Evolutionary conservation across 2,113 vertebrate genomes (phyloP), one percentile per base, ranked within the genome.

Genomic region (Sylvietta virens): DNA sequence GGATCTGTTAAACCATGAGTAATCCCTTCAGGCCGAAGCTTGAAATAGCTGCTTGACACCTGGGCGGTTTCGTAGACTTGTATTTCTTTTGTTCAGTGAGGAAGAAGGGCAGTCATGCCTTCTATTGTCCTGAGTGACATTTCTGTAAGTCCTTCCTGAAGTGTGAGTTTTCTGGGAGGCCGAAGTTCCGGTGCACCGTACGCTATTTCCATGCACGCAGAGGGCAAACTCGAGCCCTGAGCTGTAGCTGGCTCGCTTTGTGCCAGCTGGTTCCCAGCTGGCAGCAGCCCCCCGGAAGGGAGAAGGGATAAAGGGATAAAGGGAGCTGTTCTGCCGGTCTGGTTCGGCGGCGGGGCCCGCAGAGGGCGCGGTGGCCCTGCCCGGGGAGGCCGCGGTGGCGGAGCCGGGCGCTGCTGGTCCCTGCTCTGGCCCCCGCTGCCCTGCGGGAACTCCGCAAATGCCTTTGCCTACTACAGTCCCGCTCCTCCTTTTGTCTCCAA

Each of bases 161-260:
- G 39, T 15, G 39, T 50, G 57, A 16, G 14, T 70, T 92, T 78
- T 76, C 13, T 51, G 14, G 27, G 51, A 66, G 23, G 27, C 39
- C 39, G 6, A n/a, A 18, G 40, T 45, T 11, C 8, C 1, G 1
- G 4, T 44, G 47, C 40, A 12, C 26, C 27, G 0, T 53, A 1
- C n/a, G 19, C 19, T 51, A 0, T 45, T 89, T 79, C n/a, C 21
- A 1, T 10, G 5, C 5, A 1, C 33, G 12, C 18, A 10, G n/a
- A 56, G n/a, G n/a, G 27, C 56, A 39, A 22, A 30, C 27, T 26
- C 20, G 15, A 60, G 27, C 30, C 8, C 37, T 17, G n/a, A 39
- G 33, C 10, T 23, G 72, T 3, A 26, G 10, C 30, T 79, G 45
- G 2, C 11, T 16, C 9, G 12, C 27, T 57, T 33, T 50, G 40